Base-by-base conservation (phyloP, 2,888 invertebrate species). In the Portevinia maculata region DNA sequence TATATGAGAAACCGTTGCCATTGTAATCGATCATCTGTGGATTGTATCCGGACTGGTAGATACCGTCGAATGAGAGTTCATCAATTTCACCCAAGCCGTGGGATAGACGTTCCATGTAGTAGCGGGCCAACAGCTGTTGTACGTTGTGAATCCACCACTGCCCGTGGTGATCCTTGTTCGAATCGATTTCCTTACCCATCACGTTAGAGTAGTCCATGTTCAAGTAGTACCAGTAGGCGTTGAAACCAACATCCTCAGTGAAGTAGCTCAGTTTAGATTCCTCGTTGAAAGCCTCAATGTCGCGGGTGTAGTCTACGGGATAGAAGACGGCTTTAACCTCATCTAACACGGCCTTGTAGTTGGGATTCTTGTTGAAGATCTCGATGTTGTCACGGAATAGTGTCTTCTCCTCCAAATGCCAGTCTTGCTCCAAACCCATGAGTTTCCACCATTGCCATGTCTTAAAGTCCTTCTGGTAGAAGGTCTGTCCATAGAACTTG, bases 101-200 rank as follows among this genome's bases (percentile, higher is more conserved):
- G 8, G 94, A 93, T 67, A 95, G 90, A 88, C 96, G 94, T 88
- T 96, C 95, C 91, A 95, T 91, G 88, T 95, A 94, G 90, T 95
- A 96, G 92, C 94, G 94, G 79, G 94, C 92, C 84, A 95, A 86
- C 11, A 95, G 86, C 89, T 95, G 94, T 87, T 94, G 94, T 87
- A 94, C 93, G 78, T 92, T 88, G 88, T 92, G 94, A 89, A 94
- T 93, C 90, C 92, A 94, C 73, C 91, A 90, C 89, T 94, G 94
- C 62, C 94, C 94, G 86, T 94, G 93, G 79, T 91, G 92, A 86
- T 93, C 93, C 85, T 93, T 92, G 39, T 90, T 87, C 59, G 92
- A 87, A 78, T 92, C 91, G 85, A 92, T 92, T 55, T 92, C 91
- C 13, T 92, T 90, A 65, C 92, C 91, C 87, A 94, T 91, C 93